Percentiles rank a stretch among this genome's conserved stretches.
phyloP scores from a whole-genome alignment of 2,888 invertebrate species.

The Agonopterix subpropinquella region DNA sequence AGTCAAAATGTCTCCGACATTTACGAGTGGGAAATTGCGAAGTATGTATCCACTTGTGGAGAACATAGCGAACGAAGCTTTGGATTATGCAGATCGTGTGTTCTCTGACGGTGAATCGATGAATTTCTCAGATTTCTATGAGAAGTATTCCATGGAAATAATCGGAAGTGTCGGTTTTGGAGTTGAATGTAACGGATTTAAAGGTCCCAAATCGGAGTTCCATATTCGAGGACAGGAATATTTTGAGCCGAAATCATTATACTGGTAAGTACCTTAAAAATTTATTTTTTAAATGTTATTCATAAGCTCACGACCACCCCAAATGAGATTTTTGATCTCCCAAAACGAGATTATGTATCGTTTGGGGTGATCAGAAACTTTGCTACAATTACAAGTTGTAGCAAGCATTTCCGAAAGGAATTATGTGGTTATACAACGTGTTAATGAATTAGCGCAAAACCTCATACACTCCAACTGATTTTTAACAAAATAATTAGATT shows the following conservation, averaged over 20 bases:
- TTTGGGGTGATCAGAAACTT: background rate
- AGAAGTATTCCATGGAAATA: constrained; percentile 77
- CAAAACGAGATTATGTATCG: too few species aligned
- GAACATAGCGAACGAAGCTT: constrained; percentile 70
- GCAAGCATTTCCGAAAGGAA: too few species aligned
- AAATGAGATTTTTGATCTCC: background rate
- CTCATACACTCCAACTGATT: too few species aligned
- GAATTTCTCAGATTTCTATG: constrained; percentile 74
- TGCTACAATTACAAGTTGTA: background rate
- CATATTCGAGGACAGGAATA: constrained; percentile 59
- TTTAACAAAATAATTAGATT: too few species aligned
- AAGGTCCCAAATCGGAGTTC: constrained; percentile 72
- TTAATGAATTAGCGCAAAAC: too few species aligned
- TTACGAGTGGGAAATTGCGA: constrained; percentile 80
- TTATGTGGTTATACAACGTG: too few species aligned
- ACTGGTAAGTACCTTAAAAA: constrained; percentile 42
- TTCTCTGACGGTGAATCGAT: constrained; percentile 43
- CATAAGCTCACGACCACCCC: background rate
- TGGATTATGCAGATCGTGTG: constrained; percentile 46
- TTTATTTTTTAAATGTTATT: background rate
- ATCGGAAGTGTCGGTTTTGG: constrained; percentile 78
- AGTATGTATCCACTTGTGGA: constrained; percentile 78
- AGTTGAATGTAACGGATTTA: constrained; percentile 76
- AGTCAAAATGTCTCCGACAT: constrained; percentile 78
- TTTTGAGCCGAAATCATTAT: constrained; percentile 50